Evolutionary conservation across 2,888 invertebrate species (phyloP), one percentile per base, ranked within the genome.

Genomic region (Drosophila parthenogenetica): DNA sequence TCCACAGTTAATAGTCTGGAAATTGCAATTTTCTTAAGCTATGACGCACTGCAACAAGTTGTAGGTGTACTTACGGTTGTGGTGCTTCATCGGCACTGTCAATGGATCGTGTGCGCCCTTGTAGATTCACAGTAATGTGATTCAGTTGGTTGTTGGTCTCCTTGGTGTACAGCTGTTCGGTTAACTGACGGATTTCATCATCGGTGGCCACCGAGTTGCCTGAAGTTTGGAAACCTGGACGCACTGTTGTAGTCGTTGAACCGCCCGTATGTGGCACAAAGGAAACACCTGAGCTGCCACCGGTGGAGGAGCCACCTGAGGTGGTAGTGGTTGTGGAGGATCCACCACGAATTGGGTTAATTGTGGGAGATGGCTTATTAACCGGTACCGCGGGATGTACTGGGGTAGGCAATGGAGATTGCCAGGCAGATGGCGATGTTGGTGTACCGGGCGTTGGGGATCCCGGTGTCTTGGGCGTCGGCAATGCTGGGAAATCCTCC

Each of bases 131-230:
- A 0, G 94, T 94, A n/a, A 96, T 93, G 76, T 94, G 94, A 87
- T 93, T 94, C 5, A 95, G 94, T 42, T 95, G 95, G 90, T 96
- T 96, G 90, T 96, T 96, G 0, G 92, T 92, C 89, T 97, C 97
- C 89, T 95, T 95, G 61, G 93, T 93, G 63, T 95, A 93, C 17
- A 97, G 92, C 57, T 94, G 94, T 92, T 97, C 97, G 14, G 96
- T 95, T 54, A 97, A 92, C 46, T 94, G 93, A 83, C 94, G 94
- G 45, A 96, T 90, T 91, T 96, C 95, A 74, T 93, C 93, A 82
- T 96, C 95, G 59, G 93, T 94, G 29, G 94, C 93, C 39, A 94
- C 87, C 19, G 93, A 92, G 79, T 93, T 94, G 39, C 93, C 93
- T 2, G 81, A 64, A 0, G 80, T 72, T 3, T 69, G 64, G 29